Percentiles rank a stretch among this genome's conserved stretches.
Evolutionary conservation across 1,140 invertebrate genomes (phyloP).

Genomic region (Trachymyrmex cornetzi): DNA sequence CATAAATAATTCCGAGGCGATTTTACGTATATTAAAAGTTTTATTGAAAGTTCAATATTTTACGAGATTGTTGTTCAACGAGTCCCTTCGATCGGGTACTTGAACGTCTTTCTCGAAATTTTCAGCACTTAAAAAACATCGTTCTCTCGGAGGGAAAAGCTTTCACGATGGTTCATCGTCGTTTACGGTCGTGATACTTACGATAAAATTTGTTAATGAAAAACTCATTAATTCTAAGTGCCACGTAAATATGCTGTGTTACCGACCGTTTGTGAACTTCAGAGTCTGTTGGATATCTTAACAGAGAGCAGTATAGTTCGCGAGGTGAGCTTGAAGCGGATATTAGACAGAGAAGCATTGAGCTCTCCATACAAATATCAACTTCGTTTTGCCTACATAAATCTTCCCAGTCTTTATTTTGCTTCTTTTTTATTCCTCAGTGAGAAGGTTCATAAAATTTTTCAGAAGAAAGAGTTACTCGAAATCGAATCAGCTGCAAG

Average conservation of each 20-base stretch:
- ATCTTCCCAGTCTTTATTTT: neutral
- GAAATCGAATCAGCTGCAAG: neutral
- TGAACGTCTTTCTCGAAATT: constrained; percentile 13
- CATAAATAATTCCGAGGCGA: neutral
- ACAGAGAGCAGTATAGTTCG: constrained; percentile 62
- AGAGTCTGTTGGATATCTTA: constrained; percentile 16
- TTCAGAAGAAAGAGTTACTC: neutral
- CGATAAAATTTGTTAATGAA: neutral
- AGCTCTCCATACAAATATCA: constrained; percentile 21
- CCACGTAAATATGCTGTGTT: constrained; percentile 48
- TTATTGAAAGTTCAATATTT: neutral
- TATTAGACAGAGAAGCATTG: constrained; percentile 23
- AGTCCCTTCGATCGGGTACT: neutral
- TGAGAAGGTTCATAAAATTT: neutral
- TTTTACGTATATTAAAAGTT: constrained; percentile 3
- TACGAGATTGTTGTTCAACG: neutral
- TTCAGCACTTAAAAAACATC: neutral
- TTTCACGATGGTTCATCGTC: neutral
- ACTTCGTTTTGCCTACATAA: neutral
- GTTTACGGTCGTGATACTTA: neutral
- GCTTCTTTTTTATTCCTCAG: neutral
- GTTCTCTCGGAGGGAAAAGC: neutral
- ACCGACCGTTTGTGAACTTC: constrained; percentile 52
- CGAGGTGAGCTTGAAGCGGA: neutral
- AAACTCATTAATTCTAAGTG: neutral